A percentile compares a stretch with the other conserved stretches of the same genome.
Evolutionary conservation across 1,140 invertebrate genomes (phyloP).

Genomic region (Neocloeon triangulifer): DNA sequence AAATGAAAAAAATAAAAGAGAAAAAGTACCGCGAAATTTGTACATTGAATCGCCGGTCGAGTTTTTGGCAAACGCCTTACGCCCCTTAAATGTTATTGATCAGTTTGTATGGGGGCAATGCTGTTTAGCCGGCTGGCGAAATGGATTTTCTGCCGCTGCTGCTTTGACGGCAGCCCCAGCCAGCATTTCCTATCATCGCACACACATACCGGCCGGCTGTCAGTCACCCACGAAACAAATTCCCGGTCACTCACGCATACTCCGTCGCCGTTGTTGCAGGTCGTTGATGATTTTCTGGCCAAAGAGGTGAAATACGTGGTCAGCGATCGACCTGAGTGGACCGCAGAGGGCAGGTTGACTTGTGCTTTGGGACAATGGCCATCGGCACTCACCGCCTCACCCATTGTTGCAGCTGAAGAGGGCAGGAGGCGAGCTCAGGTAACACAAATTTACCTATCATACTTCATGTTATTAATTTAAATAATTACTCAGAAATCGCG

Average conservation of each 20-base stretch:
- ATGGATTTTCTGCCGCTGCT: neutral
- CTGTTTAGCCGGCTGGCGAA: neutral
- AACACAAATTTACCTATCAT: neutral
- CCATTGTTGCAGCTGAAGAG: neutral
- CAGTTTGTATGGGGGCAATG: no score
- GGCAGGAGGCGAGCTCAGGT: neutral
- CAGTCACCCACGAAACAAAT: neutral
- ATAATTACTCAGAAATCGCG: slow-evolving; percentile 24
- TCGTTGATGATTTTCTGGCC: slow-evolving; percentile 29
- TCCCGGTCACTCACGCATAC: neutral
- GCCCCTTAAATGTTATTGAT: no score
- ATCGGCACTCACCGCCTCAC: slow-evolving; percentile 14
- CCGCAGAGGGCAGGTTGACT: slow-evolving; percentile 17
- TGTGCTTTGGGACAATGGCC: slow-evolving; percentile 18
- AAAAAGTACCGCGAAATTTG: no score
- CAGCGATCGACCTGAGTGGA: slow-evolving; percentile 24
- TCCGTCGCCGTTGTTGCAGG: slow-evolving; percentile 16
- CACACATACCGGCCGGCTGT: neutral
- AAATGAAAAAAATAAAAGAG: no score
- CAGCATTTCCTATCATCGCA: neutral
- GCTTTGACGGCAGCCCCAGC: slow-evolving; percentile 1
- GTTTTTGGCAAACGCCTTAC: no score
- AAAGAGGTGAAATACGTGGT: slow-evolving; percentile 28
- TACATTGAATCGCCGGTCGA: no score
- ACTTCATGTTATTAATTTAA: slow-evolving; percentile 1